Percentiles rank a stretch among this genome's conserved stretches.
phyloP scores from a whole-genome alignment of 1,140 invertebrate species.

The Theocolax elegans region DNA sequence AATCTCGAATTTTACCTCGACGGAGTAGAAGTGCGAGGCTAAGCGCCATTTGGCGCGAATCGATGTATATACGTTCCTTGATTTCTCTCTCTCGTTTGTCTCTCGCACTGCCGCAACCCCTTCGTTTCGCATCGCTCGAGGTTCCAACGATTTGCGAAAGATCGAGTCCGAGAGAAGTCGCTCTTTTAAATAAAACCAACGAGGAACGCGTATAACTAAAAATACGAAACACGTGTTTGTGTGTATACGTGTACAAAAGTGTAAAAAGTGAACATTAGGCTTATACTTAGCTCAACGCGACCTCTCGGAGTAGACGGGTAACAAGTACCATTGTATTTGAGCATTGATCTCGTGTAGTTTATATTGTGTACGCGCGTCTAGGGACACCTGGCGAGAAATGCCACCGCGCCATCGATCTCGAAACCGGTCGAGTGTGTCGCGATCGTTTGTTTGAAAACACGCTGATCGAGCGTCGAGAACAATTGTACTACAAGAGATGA shows the following conservation, averaged over 20 bases:
- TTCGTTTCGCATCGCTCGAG: neutral
- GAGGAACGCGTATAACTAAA: no score
- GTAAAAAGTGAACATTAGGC: no score
- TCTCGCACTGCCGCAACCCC: conserved; percentile 27
- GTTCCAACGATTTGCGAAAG: no score
- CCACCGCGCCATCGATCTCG: neutral
- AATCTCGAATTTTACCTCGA: conserved; percentile 43
- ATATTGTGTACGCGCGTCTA: no score
- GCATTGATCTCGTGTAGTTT: no score
- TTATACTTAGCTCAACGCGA: no score
- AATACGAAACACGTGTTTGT: no score
- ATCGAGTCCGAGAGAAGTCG: no score
- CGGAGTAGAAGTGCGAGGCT: neutral
- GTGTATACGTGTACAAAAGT: no score
- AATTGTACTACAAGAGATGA: neutral
- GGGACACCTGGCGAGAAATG: conserved; percentile 44
- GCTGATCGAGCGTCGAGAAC: conserved; percentile 23
- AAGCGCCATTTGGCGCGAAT: conserved; percentile 22
- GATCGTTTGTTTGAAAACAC: conserved; percentile 59
- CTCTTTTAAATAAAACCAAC: no score
- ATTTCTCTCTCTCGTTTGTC: conserved; percentile 33
- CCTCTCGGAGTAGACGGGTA: conserved; percentile 61
- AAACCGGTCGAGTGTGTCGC: neutral
- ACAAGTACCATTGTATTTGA: conserved; percentile 62
- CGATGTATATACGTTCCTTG: conserved; percentile 20